phyloP scores from a whole-genome alignment of 2,888 invertebrate species.

The Parnassius apollo region DNA sequence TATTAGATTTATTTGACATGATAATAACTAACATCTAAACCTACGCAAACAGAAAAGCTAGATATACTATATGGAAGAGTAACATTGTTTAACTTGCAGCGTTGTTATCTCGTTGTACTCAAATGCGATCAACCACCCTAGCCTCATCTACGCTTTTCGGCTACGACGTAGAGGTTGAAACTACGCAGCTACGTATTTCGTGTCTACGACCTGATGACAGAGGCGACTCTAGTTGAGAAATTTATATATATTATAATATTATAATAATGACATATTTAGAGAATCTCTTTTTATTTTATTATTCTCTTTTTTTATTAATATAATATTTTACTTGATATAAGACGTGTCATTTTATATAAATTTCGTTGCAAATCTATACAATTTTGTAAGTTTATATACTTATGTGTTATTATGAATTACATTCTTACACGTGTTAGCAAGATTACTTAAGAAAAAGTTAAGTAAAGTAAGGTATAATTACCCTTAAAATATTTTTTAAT shows the following conservation, averaged over 20 bases:
- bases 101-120: constrained; percentile 3
- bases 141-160: constrained; percentile 28
- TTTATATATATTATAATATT: not conserved
- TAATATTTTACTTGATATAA: no score
- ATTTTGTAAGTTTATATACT: no score
- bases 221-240: constrained; percentile 17
- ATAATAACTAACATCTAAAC: no score
- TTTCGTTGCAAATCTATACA: no score
- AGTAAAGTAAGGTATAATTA: no score
- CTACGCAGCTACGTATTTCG: constrained; percentile 39
- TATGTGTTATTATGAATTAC: no score
- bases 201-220: constrained; percentile 30
- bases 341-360: no score
- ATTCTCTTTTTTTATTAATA: no score
- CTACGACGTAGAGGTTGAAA: constrained; percentile 40
- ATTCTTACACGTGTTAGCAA: no score
- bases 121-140: constrained; percentile 19
- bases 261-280: constrained; percentile 6
- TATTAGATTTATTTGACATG: no score
- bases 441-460: no score
- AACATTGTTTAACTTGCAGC: constrained; percentile 18
- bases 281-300: not conserved
- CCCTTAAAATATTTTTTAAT: no score
- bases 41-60: not conserved
- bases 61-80: not conserved